Percentiles rank a stretch among this genome's conserved stretches.
Conservation (phyloP, 2,113 vertebrate genomes). For the Carassius carassius region DNA sequence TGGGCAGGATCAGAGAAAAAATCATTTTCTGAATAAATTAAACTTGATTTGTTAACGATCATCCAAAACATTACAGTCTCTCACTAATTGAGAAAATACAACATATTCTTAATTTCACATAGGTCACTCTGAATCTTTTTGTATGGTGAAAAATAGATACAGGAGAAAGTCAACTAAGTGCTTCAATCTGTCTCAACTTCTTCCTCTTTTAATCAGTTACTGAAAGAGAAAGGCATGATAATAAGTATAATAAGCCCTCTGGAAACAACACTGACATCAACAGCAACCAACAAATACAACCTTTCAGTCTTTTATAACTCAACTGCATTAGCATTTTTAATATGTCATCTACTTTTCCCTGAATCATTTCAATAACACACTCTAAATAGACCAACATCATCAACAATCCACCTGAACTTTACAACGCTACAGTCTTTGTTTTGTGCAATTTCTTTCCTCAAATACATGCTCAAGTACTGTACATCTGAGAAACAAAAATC, state of each 20-base stretch:
- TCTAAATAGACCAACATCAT: constrained; percentile 38
- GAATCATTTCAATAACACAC: constrained; percentile 21
- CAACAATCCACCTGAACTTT: constrained; percentile 19
- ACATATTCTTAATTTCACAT: background rate
- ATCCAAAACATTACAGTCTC: constrained; percentile 1
- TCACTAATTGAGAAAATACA: background rate
- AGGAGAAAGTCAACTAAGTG: background rate
- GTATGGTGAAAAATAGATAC: background rate
- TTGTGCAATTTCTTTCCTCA: constrained; percentile 49
- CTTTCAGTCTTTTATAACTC: background rate
- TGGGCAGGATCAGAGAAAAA: constrained; percentile 31
- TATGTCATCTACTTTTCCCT: background rate
- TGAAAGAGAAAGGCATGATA: constrained; percentile 65
- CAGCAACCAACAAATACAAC: constrained; percentile 39
- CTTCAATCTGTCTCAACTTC: background rate
- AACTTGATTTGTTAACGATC: background rate
- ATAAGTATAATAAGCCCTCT: constrained; percentile 18
- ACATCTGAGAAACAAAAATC: constrained; percentile 34
- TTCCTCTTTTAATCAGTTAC: constrained; percentile 41
- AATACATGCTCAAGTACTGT: constrained; percentile 43
- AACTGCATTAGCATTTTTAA: too few relatives aligned
- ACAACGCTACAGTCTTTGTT: constrained; percentile 34
- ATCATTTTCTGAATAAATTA: background rate
- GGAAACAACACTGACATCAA: constrained; percentile 37
- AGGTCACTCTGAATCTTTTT: background rate